phyloP scores from a whole-genome alignment of 2,113 vertebrate species.

The Odobenus rosmarus region DNA sequence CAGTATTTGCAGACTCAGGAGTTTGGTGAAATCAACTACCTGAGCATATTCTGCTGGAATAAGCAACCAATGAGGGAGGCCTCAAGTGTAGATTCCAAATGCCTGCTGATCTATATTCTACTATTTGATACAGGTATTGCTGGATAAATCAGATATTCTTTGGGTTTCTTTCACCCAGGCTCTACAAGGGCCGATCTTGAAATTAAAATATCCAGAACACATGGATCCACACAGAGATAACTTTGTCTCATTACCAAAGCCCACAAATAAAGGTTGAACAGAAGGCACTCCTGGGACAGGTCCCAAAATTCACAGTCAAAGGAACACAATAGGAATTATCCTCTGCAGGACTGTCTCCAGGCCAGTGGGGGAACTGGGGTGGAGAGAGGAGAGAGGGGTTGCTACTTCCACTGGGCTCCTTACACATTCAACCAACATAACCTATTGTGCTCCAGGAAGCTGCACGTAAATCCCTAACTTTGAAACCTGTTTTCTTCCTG shows the following conservation, averaged over 20 bases:
- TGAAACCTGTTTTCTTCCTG: background rate
- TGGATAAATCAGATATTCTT: background rate
- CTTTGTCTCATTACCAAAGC: background rate
- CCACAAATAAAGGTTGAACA: background rate
- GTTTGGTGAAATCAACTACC: background rate
- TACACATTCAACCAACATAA: background rate
- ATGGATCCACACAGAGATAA: background rate
- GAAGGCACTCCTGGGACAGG: background rate
- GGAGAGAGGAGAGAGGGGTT: background rate
- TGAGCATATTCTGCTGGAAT: background rate
- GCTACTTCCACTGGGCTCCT: background rate
- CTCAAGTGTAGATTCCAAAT: background rate
- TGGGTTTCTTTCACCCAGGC: background rate
- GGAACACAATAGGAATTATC: background rate
- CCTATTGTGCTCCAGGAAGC: background rate
- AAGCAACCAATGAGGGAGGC: background rate
- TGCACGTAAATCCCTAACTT: background rate
- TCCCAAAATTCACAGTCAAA: background rate
- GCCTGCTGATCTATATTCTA: background rate
- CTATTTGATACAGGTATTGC: background rate
- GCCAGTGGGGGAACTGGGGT: background rate
- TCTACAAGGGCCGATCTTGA: background rate
- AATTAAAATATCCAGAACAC: background rate
- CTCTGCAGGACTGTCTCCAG: background rate
- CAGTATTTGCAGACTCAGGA: background rate